Conservation (phyloP, 2,113 vertebrate species). For the Mormoops blainvillei region DNA sequence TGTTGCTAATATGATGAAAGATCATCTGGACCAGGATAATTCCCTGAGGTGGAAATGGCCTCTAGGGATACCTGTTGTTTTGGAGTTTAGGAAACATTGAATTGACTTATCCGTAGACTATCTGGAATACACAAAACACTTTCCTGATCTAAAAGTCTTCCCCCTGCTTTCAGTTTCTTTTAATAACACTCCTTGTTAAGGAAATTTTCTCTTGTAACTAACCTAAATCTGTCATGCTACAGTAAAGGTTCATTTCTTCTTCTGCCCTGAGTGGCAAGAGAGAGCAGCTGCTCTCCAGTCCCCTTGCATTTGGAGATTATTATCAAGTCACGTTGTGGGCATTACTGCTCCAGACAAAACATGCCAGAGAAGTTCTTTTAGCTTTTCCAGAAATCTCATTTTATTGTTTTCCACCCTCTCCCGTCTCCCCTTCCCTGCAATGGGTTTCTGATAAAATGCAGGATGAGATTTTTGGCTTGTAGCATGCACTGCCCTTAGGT, state of each 20-base stretch:
- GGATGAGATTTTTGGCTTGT: slow-evolving; percentile 71
- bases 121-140: not conserved
- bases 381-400: slow-evolving; percentile 61
- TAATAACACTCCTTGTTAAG: not conserved
- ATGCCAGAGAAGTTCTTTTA: slow-evolving; percentile 44
- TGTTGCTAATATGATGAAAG: not conserved
- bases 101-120: not conserved
- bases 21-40: not conserved
- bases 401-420: slow-evolving; percentile 43
- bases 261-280: not conserved
- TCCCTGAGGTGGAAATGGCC: not conserved
- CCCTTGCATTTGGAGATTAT: slow-evolving; percentile 57
- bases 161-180: not conserved
- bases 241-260: not conserved
- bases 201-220: not conserved
- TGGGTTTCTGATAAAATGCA: slow-evolving; percentile 67
- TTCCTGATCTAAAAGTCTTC: slow-evolving; percentile 1
- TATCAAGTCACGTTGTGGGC: slow-evolving; percentile 36
- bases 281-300: slow-evolving; percentile 21
- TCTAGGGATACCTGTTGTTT: not conserved
- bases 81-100: not conserved
- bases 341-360: slow-evolving; percentile 58
- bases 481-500: slow-evolving; percentile 68
- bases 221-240: slow-evolving; percentile 1
- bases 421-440: slow-evolving; percentile 38